phyloP scores from a whole-genome alignment of 2,888 invertebrate species.

The Cerastis rubricosa region DNA sequence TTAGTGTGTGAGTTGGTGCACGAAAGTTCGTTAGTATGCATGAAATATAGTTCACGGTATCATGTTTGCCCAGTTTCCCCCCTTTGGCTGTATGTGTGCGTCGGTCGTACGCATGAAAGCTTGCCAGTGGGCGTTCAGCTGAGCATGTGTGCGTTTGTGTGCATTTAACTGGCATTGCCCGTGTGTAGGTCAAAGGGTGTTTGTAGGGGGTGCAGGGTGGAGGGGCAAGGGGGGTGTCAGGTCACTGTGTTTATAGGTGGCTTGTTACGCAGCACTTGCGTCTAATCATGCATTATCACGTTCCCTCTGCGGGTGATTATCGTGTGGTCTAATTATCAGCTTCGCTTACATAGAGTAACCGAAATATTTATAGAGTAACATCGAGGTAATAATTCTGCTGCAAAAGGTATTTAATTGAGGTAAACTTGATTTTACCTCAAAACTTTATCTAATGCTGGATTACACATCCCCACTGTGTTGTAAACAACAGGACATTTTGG shows the following conservation, averaged over 20 bases:
- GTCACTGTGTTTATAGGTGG: constrained; percentile 87
- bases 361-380: constrained; percentile 7
- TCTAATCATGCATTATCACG: constrained; percentile 79
- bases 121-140: constrained; percentile 52
- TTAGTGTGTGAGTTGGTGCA: constrained; percentile 60
- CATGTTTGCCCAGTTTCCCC: constrained; percentile 72
- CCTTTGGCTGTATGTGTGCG: constrained; percentile 66
- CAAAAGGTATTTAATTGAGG: constrained; percentile 40
- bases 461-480: not conserved
- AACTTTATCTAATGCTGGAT: constrained; percentile 23
- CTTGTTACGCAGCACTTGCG: constrained; percentile 74
- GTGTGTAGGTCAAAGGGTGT: constrained; percentile 76
- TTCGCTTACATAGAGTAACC: constrained; percentile 20
- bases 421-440: constrained; percentile 54
- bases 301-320: constrained; percentile 62
- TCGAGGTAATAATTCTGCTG: not conserved
- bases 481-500: constrained; percentile 50
- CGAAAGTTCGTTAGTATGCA: constrained; percentile 57
- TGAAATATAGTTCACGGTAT: constrained; percentile 74
- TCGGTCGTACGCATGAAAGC: constrained; percentile 49
- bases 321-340: constrained; percentile 58
- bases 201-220: constrained; percentile 62
- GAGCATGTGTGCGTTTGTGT: constrained; percentile 61
- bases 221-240: constrained; percentile 72
- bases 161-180: constrained; percentile 67